A percentile compares a stretch with the other conserved stretches of the same genome.
Conservation (phyloP, 2,113 vertebrate genomes). For the Spheniscus mendiculus region DNA sequence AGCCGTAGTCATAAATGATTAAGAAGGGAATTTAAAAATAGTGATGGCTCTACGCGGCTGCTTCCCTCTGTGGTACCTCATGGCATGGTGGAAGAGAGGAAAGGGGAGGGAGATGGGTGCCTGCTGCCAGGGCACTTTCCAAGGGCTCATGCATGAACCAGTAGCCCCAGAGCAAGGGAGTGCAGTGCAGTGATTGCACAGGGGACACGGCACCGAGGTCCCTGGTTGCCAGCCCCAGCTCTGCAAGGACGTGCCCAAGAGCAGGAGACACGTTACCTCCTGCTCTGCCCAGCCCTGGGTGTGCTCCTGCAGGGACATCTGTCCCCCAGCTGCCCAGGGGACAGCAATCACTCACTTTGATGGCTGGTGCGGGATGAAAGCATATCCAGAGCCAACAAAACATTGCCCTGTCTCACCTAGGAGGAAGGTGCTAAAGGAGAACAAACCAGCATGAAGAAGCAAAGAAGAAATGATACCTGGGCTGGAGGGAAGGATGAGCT, state of each 20-base stretch:
- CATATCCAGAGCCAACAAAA: neutral
- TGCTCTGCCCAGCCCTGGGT: neutral
- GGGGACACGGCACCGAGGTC: neutral
- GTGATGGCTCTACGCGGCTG: neutral
- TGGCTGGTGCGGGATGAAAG: neutral
- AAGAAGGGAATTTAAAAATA: neutral
- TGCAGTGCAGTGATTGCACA: neutral
- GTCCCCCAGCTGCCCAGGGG: neutral
- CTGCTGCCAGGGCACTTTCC: neutral
- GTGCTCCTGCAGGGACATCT: neutral
- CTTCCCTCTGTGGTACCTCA: neutral
- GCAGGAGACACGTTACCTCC: neutral
- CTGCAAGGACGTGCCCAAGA: accelerated
- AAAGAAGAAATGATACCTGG: neutral
- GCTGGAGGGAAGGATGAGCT: neutral
- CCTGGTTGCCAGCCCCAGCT: neutral
- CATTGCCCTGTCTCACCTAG: neutral
- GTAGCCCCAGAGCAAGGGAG: neutral
- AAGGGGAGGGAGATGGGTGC: neutral
- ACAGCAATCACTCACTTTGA: neutral
- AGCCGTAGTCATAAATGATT: neutral
- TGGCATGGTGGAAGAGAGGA: neutral
- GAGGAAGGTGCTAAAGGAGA: neutral
- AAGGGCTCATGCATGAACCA: neutral
- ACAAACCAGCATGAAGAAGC: neutral